Conservation (phyloP, 1,140 invertebrate genomes). For the Aphaenogaster floridana region DNA sequence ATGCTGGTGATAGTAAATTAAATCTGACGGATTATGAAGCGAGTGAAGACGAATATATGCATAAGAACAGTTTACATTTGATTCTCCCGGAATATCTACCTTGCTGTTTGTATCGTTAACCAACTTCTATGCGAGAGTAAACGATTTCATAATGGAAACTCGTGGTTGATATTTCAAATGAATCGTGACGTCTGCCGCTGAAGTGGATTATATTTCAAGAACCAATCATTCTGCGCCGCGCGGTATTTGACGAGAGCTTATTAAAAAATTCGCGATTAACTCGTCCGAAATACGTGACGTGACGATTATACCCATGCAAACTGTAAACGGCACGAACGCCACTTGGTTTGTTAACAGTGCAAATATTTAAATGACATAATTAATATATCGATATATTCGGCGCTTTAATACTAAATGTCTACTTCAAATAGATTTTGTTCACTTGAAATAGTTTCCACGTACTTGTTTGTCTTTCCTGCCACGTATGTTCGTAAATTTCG, state of each 20-base stretch:
- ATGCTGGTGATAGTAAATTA: conserved; percentile 69
- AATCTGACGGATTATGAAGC: conserved; percentile 73
- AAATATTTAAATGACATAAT: conserved; percentile 55
- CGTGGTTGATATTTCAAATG: conserved; percentile 69
- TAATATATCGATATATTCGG: conserved; percentile 32
- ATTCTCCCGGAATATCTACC: conserved; percentile 66
- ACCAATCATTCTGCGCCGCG: conserved; percentile 42
- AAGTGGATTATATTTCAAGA: conserved; percentile 64
- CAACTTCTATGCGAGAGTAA: conserved; percentile 55
- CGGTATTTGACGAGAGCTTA: conserved; percentile 50
- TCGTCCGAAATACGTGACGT: conserved; percentile 44
- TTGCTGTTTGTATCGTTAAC: conserved; percentile 70
- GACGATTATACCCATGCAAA: conserved; percentile 44
- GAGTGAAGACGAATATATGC: conserved; percentile 59
- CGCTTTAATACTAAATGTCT: conserved; percentile 21
- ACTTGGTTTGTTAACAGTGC: conserved; percentile 32
- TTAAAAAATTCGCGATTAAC: conserved; percentile 55
- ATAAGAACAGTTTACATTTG: conserved; percentile 76
- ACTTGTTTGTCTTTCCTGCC: not conserved
- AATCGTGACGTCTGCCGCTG: conserved; percentile 60
- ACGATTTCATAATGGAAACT: conserved; percentile 77
- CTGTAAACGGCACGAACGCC: conserved; percentile 34
- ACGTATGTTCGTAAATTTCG: not conserved
- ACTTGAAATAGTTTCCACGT: not conserved
- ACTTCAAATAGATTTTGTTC: not conserved